Conservation (phyloP, 2,113 vertebrate species). For the Glareola pratincola region DNA sequence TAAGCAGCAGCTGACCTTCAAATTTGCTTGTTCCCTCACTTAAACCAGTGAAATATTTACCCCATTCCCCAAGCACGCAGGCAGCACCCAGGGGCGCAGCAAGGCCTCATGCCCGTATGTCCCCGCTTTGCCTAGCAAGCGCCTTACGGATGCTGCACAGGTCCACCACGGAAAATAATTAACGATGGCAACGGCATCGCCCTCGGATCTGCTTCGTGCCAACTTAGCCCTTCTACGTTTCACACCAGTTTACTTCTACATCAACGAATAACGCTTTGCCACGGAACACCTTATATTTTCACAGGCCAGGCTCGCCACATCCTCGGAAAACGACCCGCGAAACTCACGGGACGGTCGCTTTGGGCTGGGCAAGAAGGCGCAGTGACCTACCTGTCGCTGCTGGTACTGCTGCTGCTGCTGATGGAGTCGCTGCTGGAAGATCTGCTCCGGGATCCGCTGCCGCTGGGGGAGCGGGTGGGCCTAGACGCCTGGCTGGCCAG, state of each 20-base stretch:
- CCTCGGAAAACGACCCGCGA: fast-evolving
- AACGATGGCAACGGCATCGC: fast-evolving
- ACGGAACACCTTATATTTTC: not conserved
- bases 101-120: fast-evolving
- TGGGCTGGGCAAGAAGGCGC: not conserved
- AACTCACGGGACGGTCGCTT: not conserved
- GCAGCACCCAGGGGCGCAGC: not conserved
- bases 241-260: not conserved
- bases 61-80: not conserved
- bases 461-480: slow-evolving; percentile 87
- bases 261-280: fast-evolving
- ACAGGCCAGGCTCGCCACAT: not conserved
- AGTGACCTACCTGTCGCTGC: slow-evolving; percentile 91
- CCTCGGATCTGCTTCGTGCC: not conserved
- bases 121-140: not conserved
- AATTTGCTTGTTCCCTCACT: not conserved
- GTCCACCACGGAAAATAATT: not conserved
- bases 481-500: slow-evolving; percentile 87
- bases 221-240: not conserved
- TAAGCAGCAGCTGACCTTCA: not conserved
- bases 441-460: slow-evolving; percentile 89
- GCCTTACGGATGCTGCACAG: fast-evolving
- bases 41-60: not conserved
- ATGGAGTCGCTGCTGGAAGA: slow-evolving; percentile 97
- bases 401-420: slow-evolving; percentile 98